Evolutionary conservation across 2,113 vertebrate genomes (phyloP).

Genomic region (Petromus typicus): DNA sequence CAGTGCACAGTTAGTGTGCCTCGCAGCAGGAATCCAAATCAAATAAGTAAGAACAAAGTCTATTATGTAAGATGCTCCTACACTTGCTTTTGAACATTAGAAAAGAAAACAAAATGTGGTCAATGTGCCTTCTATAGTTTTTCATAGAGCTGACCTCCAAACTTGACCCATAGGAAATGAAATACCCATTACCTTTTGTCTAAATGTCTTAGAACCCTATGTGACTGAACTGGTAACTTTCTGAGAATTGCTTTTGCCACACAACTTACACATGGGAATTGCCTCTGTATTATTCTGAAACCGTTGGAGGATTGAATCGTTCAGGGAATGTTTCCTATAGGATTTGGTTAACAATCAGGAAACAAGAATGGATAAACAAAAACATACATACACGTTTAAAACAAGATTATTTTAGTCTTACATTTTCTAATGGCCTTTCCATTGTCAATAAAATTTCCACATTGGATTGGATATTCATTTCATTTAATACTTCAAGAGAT

Average conservation of each 20-base stretch:
- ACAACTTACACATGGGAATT: conserved; percentile 20
- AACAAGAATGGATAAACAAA: conserved; percentile 12
- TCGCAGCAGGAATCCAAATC: conserved; percentile 52
- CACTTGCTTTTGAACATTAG: conserved; percentile 43
- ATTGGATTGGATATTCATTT: neutral
- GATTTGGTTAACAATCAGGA: conserved; percentile 25
- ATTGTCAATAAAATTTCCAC: neutral
- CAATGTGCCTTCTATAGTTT: conserved; percentile 41
- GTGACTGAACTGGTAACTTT: neutral
- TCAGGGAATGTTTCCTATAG: conserved; percentile 15
- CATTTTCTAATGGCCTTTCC: neutral
- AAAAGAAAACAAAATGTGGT: conserved; percentile 37
- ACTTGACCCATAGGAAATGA: conserved; percentile 17
- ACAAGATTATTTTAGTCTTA: neutral
- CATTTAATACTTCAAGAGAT: neutral
- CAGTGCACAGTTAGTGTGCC: neutral
- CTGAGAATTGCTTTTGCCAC: conserved; percentile 58
- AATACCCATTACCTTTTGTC: conserved; percentile 53
- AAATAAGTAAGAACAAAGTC: conserved; percentile 51
- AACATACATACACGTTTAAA: neutral
- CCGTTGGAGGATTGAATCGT: conserved; percentile 23
- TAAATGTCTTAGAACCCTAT: conserved; percentile 51
- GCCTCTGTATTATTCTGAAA: conserved; percentile 54
- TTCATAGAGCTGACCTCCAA: conserved; percentile 52
- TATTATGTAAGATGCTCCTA: conserved; percentile 22